These are phyloP conservation scores for Sarcophaga subvicina DNA, from an alignment of 2,888 invertebrate species.

Conservation along the genomic window DNA sequence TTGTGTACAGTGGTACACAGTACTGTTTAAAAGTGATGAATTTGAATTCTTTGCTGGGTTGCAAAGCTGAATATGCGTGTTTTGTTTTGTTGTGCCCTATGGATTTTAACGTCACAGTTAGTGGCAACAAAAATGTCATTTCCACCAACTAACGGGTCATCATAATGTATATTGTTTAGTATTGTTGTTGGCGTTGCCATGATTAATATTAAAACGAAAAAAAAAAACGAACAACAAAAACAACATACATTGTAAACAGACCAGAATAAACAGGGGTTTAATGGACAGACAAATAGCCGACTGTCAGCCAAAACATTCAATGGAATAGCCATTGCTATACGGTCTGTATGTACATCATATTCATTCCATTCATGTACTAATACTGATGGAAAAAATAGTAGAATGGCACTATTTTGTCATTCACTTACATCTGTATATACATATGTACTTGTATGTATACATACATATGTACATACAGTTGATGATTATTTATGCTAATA, in stretches of 20 bases:
- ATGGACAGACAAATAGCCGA: background rate
- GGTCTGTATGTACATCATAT: background rate
- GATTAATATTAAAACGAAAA: background rate
- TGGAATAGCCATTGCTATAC: background rate
- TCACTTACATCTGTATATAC: background rate
- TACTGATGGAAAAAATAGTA: too few species aligned
- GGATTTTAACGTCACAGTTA: constrained; percentile 18
- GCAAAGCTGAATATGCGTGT: background rate
- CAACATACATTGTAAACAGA: constrained; percentile 14
- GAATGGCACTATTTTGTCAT: too few species aligned
- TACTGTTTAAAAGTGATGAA: too few species aligned
- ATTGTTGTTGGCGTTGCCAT: background rate
- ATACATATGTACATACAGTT: background rate
- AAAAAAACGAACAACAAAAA: background rate
- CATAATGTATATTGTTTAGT: constrained; percentile 6
- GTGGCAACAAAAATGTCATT: constrained; percentile 12
- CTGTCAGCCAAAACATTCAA: background rate
- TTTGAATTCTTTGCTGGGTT: background rate
- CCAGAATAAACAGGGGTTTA: constrained; percentile 31
- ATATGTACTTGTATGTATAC: background rate
- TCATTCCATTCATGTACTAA: too few species aligned
- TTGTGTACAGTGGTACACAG: too few species aligned
- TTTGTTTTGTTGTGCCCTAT: background rate
- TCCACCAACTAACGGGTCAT: constrained; percentile 26
- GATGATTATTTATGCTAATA: background rate